Evolutionary conservation across 1,140 invertebrate species (phyloP).

Genomic region (Calephelis nemesis): DNA sequence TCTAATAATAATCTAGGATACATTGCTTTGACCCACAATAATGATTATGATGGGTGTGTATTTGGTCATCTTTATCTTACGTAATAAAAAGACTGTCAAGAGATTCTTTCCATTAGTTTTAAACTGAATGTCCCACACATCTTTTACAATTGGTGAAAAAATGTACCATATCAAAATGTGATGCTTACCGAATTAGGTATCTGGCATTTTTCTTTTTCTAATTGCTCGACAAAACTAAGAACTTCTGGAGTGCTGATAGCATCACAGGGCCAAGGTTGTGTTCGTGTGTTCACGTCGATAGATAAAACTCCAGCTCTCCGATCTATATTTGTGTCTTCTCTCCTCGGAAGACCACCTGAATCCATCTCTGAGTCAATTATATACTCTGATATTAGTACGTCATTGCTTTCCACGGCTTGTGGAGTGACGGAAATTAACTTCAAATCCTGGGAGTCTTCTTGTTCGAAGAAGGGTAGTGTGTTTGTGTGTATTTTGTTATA

Average conservation of each 20-base stretch:
- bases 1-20: too few species aligned
- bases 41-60: too few species aligned
- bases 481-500: conserved; percentile 51
- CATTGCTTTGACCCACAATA: too few species aligned
- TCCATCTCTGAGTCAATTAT: conserved; percentile 39
- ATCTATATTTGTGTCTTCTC: conserved; percentile 8
- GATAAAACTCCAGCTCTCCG: conserved; percentile 36
- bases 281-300: conserved; percentile 43
- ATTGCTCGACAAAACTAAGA: conserved; percentile 62
- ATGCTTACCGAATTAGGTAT: conserved; percentile 43
- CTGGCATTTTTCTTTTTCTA: conserved; percentile 60
- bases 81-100: too few species aligned
- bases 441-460: conserved; percentile 62
- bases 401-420: conserved; percentile 54
- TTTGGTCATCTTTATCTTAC: too few species aligned
- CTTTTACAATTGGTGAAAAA: not conserved
- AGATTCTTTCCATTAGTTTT: too few species aligned
- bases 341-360: conserved; percentile 1
- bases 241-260: conserved; percentile 70
- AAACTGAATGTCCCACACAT: too few species aligned
- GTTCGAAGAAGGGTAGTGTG: conserved; percentile 60
- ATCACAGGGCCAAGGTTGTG: conserved; percentile 36
- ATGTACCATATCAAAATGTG: not conserved
- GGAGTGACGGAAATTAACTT: conserved; percentile 59
- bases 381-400: conserved; percentile 51